These are phyloP conservation scores for Lophius piscatorius DNA, from an alignment of 2,113 vertebrate species.

Conservation along the genomic window DNA sequence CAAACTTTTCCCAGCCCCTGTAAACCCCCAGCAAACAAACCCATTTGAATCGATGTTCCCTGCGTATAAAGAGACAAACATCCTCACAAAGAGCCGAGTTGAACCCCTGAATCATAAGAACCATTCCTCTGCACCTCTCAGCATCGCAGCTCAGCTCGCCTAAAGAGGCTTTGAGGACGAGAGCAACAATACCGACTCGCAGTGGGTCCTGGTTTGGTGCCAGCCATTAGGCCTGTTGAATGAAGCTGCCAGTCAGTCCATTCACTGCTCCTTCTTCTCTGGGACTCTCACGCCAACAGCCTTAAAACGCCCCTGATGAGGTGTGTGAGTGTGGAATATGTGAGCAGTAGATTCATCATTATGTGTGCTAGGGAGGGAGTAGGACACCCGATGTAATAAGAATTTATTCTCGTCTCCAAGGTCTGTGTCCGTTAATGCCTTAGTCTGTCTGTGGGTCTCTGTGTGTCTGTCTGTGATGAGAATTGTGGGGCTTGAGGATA, in stretches of 20 bases:
- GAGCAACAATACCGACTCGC: constrained; percentile 49
- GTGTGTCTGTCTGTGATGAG: neutral
- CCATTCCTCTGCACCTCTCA: constrained; percentile 37
- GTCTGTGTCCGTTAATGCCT: constrained; percentile 20
- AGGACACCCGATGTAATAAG: constrained; percentile 34
- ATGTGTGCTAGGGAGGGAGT: constrained; percentile 18
- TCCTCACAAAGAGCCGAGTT: constrained; percentile 15
- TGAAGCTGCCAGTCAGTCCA: constrained; percentile 58
- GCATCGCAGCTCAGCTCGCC: constrained; percentile 39
- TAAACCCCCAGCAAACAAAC: constrained; percentile 20
- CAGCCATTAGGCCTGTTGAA: constrained; percentile 49
- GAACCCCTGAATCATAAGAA: constrained; percentile 45
- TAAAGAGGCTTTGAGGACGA: constrained; percentile 44
- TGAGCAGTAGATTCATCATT: constrained; percentile 34
- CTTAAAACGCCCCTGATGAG: constrained; percentile 27
- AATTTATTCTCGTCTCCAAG: constrained; percentile 25
- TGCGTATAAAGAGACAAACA: neutral
- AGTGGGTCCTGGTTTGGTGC: constrained; percentile 44
- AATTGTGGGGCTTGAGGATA: neutral
- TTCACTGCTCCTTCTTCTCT: constrained; percentile 45
- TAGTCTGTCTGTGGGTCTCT: neutral
- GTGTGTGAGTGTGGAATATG: constrained; percentile 17
- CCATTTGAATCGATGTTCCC: constrained; percentile 28
- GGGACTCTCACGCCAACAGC: constrained; percentile 32
- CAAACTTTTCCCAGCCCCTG: constrained; percentile 36